Evolutionary conservation across 2,113 vertebrate genomes (phyloP), one percentile per base, ranked within the genome.

Genomic region (Pteruthius melanotis): DNA sequence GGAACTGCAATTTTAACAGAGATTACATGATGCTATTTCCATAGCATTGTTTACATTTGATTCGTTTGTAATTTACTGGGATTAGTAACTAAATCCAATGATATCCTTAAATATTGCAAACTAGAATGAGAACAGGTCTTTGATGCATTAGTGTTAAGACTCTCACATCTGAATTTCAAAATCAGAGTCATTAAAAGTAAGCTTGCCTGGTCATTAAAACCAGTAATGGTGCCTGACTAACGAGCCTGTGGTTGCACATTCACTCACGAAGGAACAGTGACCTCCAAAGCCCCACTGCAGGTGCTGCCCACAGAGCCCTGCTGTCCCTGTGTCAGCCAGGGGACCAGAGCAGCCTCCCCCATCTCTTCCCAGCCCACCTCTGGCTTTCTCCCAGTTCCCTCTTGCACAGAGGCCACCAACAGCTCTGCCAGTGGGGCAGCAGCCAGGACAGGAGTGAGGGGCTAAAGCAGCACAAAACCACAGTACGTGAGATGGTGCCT

Each of bases 111-210:
- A 84, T 22, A 74, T 3, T 13, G 61, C 89, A 85, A 93, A 88
- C 23, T 35, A 91, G 89, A 80, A 83, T 9, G 24, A 90, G 91
- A 93, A 79, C 47, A 75, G 22, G 78, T 93, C 78, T 80, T 88
- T 77, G 93, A 85, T 89, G 88, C 50, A 6, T 44, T 70, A 83
- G 28, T 12, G n/a, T 90, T 90, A 92, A 83, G 83, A 95, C 71
- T 81, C 95, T 96, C 97, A 95, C 95, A 95, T 95, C 91, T 91
- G 78, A 90, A 93, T 94, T 94, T 59, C 37, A 81, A 94, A 89
- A 83, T 71, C 26, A 69, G 6, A 89, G 78, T 90, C 52, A 82
- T 75, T 86, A 90, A 81, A 88, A 83, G 54, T 47, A 87, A 93
- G 77, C 54, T 30, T 45, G 75, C 44, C 31, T 42, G 68, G 68